These are phyloP conservation scores for Sclerurus mexicanus DNA, from an alignment of 2,113 vertebrate species.

Conservation along the genomic window DNA sequence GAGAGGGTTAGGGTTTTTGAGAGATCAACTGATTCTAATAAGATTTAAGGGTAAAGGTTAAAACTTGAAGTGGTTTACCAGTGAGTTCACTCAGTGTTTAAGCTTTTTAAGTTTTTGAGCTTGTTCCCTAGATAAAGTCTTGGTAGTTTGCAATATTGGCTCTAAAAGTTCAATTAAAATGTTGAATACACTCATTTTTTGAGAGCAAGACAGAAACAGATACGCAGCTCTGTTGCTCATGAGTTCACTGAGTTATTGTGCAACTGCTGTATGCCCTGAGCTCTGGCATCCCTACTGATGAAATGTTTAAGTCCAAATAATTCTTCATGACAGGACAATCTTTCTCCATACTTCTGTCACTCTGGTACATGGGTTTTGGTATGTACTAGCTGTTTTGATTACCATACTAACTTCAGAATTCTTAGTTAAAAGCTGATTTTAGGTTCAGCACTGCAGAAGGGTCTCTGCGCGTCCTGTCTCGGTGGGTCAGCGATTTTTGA, in stretches of 20 bases:
- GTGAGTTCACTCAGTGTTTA: neutral
- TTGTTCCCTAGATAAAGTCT: neutral
- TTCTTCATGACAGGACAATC: neutral
- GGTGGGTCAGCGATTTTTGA: neutral
- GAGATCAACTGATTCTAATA: neutral
- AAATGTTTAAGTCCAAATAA: neutral
- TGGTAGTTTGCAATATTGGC: neutral
- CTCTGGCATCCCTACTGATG: neutral
- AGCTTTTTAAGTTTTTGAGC: neutral
- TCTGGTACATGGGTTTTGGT: neutral
- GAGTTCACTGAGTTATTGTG: neutral
- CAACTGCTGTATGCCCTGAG: neutral
- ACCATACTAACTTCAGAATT: neutral
- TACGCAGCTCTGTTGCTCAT: neutral
- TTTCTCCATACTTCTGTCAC: neutral
- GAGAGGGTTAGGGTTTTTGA: neutral
- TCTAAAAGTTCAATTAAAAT: neutral
- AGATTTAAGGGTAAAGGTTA: conserved; percentile 1
- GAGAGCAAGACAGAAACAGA: neutral
- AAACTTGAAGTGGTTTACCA: neutral
- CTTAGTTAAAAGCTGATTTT: neutral
- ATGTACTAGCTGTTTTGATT: neutral
- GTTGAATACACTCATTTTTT: neutral
- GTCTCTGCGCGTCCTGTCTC: neutral
- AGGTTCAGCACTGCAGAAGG: neutral